Conservation (phyloP, 2,113 vertebrate genomes). For the Tachuris rubrigastra region DNA sequence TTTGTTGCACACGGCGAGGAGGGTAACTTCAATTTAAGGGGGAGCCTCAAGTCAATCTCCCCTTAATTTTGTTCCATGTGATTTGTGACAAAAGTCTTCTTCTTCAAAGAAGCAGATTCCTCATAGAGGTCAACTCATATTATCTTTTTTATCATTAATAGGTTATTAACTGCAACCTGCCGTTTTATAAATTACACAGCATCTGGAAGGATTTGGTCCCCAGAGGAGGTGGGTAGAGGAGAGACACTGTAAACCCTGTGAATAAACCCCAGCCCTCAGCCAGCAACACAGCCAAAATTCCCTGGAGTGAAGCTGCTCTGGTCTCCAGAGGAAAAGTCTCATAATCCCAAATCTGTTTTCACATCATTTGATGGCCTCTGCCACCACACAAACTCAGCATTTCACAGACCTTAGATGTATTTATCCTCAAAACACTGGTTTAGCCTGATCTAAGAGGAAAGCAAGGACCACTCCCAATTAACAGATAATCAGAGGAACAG, state of each 20-base stretch:
- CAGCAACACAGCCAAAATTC: background rate
- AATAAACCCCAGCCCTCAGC: background rate
- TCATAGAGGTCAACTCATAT: background rate
- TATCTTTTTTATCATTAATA: background rate
- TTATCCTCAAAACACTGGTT: background rate
- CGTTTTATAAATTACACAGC: background rate
- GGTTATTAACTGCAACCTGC: background rate
- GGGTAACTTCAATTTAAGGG: background rate
- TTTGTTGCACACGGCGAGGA: background rate
- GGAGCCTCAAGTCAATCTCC: background rate
- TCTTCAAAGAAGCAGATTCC: background rate
- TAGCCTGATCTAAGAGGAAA: background rate
- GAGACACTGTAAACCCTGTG: background rate
- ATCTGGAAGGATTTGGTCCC: background rate
- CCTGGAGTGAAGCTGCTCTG: background rate
- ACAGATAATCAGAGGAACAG: background rate
- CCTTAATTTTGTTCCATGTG: background rate
- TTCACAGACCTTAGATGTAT: background rate
- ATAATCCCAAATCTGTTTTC: background rate
- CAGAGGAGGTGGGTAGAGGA: background rate
- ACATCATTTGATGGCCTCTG: background rate
- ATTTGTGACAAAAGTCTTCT: background rate
- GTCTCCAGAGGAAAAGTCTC: background rate
- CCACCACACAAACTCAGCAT: background rate
- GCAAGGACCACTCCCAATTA: background rate